Conservation (phyloP, 2,797 vertebrate species). For the Anolis apletophallus region DNA sequence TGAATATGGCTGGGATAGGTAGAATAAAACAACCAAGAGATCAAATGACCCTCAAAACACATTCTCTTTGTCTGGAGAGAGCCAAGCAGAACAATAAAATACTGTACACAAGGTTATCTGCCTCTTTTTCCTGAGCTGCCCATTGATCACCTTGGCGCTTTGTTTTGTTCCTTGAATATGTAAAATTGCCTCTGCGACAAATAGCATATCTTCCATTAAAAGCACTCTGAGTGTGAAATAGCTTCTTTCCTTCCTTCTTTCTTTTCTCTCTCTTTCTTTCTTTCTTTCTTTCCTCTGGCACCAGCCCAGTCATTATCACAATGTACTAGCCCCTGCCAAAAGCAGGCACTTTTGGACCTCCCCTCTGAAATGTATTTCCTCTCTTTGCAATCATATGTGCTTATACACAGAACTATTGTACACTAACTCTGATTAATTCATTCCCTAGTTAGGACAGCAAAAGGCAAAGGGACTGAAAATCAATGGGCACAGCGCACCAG, state of each 20-base stretch:
- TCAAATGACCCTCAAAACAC: background rate
- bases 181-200: slow-evolving; percentile 14
- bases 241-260: background rate
- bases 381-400: slow-evolving; percentile 53
- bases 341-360: background rate
- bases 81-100: background rate
- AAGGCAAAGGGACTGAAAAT: slow-evolving; percentile 21
- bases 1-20: background rate
- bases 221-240: slow-evolving; percentile 11
- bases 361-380: slow-evolving; percentile 25
- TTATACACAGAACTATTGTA: slow-evolving; percentile 56
- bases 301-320: slow-evolving; percentile 22
- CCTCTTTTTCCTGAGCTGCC: background rate
- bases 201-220: slow-evolving; percentile 7
- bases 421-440: slow-evolving; percentile 64
- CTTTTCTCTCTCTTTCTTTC: background rate
- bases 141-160: slow-evolving; percentile 8
- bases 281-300: background rate
- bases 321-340: background rate
- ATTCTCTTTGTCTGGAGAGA: background rate
- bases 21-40: background rate
- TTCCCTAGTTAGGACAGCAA: background rate
- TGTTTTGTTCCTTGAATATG: slow-evolving; percentile 10
- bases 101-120: background rate
- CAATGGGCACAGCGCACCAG: background rate